phyloP scores from a whole-genome alignment of 2,113 vertebrate species.

The Sphaerodactylus townsendi region DNA sequence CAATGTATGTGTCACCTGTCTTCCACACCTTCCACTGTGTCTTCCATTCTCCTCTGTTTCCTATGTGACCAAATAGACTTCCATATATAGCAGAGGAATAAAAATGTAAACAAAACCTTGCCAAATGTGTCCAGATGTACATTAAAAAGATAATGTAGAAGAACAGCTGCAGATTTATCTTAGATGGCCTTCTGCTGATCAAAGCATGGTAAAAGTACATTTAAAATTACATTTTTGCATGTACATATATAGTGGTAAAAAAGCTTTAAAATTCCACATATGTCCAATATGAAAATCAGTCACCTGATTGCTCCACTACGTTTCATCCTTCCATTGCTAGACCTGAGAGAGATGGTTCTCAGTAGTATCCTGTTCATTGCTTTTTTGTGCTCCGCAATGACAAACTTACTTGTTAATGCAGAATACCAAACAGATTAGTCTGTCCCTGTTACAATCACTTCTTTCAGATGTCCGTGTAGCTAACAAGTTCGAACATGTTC shows the following conservation, averaged over 20 bases:
- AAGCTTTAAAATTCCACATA: background rate
- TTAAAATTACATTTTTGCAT: background rate
- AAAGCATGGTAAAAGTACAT: background rate
- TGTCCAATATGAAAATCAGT: background rate
- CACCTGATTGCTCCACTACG: rapidly evolving
- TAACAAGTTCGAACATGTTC: constrained; percentile 42
- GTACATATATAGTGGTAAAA: background rate
- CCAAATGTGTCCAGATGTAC: background rate
- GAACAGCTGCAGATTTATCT: background rate
- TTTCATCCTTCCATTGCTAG: background rate
- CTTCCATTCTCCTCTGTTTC: background rate
- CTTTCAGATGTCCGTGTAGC: constrained; percentile 36
- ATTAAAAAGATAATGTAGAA: background rate
- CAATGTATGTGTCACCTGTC: too few species aligned
- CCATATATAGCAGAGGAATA: background rate
- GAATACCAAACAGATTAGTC: constrained; percentile 39
- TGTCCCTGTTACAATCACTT: constrained; percentile 17
- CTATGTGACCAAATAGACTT: background rate
- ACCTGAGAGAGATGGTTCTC: background rate
- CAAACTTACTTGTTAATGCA: background rate
- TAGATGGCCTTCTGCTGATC: background rate
- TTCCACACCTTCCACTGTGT: background rate
- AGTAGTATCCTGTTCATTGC: rapidly evolving
- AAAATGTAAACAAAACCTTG: background rate
- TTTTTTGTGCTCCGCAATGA: rapidly evolving